Evolutionary conservation across 2,797 vertebrate species (phyloP), one percentile per base, ranked within the genome.

Genomic region (Tokudaia tokunoshimensis): DNA sequence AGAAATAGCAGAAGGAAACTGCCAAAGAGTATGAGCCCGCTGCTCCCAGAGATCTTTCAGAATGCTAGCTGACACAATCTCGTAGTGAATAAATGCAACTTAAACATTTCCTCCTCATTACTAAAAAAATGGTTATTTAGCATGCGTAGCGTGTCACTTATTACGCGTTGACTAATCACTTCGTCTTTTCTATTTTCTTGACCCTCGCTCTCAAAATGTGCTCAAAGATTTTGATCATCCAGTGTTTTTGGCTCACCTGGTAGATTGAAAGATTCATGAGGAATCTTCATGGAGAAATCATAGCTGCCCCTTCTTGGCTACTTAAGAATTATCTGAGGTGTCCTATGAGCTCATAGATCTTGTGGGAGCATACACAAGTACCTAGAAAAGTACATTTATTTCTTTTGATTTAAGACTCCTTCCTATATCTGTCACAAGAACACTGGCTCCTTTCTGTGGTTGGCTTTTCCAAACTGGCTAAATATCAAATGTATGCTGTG

Each of bases 401-500:
- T 96, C 88, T 91, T 50, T 87, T 74, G 61, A 65, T 67, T 13
- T 59, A 94, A 67, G 50, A 63, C 47, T 74, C 47, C 19, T 47
- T 31, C 29, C 31, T n/a, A 2, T 55, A 70, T 47, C 19, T 67
- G 74, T 61, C 41, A 61, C 34, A 52, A 26, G 24, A 80, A 9
- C 82, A 75, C 26, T 19, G 44, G 44, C 41, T 96, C 17, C 63
- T 55, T 95, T 86, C 70, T 94, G 31, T 70, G 57, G 14, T 92
- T 93, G 93, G 74, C 86, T 96, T 86, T 92, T n/a, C 79, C 83
- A 63, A 85, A 89, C 52, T 82, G 59, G 67, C 59, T 93, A 80
- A 84, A 89, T 52, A 84, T 63, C 82, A 78, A 84, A 88, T 95
- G 65, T 94, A 76, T 82, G 84, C 96, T 94, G 83, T 26, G 57